Evolutionary conservation across 1,140 invertebrate species (phyloP), one percentile per base, ranked within the genome.

Genomic region (Caenorhabditis briggsae): DNA sequence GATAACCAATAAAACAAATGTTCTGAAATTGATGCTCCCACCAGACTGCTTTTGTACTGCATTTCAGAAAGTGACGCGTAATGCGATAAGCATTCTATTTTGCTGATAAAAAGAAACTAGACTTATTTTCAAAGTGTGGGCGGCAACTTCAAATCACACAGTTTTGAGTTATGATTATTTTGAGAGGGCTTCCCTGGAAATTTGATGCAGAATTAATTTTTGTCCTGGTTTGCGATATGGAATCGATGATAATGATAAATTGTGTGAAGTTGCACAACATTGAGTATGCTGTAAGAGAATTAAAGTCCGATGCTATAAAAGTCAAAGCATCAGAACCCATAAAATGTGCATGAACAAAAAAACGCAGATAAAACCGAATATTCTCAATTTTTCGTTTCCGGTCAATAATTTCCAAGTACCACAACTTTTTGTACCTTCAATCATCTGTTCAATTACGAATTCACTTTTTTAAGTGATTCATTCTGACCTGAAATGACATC

Each of bases 51-150:
- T 70, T 70, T 70, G 18, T 70, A 70, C 11, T 43, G 14, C 41
- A 70, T 43, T 70, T 70, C 18, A 25, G 14, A 70, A 70, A 53
- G 50, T 70, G 64, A 70, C 64, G 64, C 43, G 64, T 70, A 70
- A 70, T 41, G 64, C 64, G 64, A 70, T 70, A 64, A 64, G 43
- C 16, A n/a, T 23, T 46, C 23, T 7, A 41, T 25, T 64, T 23
- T 25, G 11, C n/a, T 64, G 64, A 70, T 70, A 70, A 33, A n/a
- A 20, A 20, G 56, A 9, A 46, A 46, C 64, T 70, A 70, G 64
- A 70, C 64, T 46, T 16, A 43, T 70, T 70, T 61, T 25, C 11
- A 11, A 8, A 25, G 11, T 20, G 11, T 20, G 23, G 23, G 23
- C 3, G 23, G 23, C 5, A 20, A 12, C 33, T 33, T 33, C 33